Evolutionary conservation across 1,140 invertebrate species (phyloP).

Genomic region (Cherax quadricarinatus): DNA sequence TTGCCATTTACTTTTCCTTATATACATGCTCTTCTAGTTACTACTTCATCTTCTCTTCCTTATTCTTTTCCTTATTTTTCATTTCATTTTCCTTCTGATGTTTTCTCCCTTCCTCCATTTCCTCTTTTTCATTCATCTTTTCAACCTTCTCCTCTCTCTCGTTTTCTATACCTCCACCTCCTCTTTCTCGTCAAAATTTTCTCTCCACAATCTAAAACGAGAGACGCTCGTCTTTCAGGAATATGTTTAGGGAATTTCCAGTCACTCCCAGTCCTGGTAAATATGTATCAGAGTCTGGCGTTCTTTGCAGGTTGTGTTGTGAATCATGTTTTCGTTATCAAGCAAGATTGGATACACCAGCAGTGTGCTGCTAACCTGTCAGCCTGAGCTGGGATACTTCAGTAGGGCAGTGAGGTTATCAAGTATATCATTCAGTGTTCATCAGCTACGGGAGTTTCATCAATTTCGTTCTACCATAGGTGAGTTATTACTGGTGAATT

Average conservation of each 20-base stretch:
- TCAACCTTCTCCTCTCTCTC: background rate
- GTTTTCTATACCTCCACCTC: background rate
- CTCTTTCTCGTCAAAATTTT: background rate
- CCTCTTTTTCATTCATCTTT: background rate
- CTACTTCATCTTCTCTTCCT: background rate
- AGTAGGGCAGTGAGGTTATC: too few species aligned
- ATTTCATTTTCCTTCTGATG: background rate
- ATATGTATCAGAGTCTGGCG: conserved; percentile 1
- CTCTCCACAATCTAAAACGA: background rate
- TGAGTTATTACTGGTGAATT: too few species aligned
- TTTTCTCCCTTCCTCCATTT: background rate
- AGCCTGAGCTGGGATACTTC: too few species aligned
- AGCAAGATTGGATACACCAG: too few species aligned
- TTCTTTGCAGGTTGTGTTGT: conserved; percentile 1
- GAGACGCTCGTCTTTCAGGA: background rate
- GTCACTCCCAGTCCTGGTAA: background rate
- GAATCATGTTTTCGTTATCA: too few species aligned
- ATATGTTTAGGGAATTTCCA: conserved; percentile 19
- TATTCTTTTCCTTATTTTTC: background rate
- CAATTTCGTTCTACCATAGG: too few species aligned
- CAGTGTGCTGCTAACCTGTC: too few species aligned
- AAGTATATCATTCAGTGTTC: too few species aligned
- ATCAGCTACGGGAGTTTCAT: too few species aligned
- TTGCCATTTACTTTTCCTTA: too few species aligned
- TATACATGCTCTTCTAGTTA: too few species aligned